These are phyloP conservation scores for Drosophila meridiana DNA, from an alignment of 2,888 invertebrate species.

Conservation along the genomic window DNA sequence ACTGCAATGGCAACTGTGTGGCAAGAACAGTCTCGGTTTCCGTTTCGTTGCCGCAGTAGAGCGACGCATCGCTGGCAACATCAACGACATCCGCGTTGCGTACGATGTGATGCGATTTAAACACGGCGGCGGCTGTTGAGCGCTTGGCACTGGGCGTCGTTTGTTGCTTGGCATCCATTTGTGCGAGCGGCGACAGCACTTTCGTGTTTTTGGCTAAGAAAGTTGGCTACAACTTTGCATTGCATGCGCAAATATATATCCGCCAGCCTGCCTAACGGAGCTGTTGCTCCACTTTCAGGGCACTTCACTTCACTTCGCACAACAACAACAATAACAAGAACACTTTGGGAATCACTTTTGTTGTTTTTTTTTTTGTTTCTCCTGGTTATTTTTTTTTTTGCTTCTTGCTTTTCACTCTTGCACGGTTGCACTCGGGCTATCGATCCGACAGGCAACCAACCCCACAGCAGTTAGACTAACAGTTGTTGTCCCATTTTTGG, in stretches of 20 bases:
- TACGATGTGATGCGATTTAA: conserved; percentile 70
- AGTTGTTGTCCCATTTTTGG: conserved; percentile 28
- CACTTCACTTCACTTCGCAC: conserved; percentile 30
- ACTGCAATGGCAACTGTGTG: conserved; percentile 19
- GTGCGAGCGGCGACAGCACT: conserved; percentile 24
- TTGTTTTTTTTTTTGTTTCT: conserved; percentile 15
- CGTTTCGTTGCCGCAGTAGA: conserved; percentile 78
- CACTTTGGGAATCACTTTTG: conserved; percentile 38
- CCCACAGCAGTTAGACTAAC: conserved; percentile 43
- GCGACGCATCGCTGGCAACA: conserved; percentile 84
- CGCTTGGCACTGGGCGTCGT: conserved; percentile 61
- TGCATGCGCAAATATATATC: conserved; percentile 19
- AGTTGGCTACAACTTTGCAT: conserved; percentile 42
- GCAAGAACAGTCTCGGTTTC: conserved; percentile 40
- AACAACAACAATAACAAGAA: conserved; percentile 1
- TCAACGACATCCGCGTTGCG: conserved; percentile 82
- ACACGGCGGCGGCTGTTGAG: conserved; percentile 71
- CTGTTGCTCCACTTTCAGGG: conserved; percentile 55
- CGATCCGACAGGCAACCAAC: conserved; percentile 63
- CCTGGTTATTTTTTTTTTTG: conserved; percentile 9
- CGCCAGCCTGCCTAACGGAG: conserved; percentile 16
- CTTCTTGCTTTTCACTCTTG: conserved; percentile 46
- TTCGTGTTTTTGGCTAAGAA: conserved; percentile 40
- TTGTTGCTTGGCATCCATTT: conserved; percentile 72
- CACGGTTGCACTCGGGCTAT: conserved; percentile 74